Evolutionary conservation across 2,797 vertebrate species (phyloP).

Genomic region (Monodelphis domestica): DNA sequence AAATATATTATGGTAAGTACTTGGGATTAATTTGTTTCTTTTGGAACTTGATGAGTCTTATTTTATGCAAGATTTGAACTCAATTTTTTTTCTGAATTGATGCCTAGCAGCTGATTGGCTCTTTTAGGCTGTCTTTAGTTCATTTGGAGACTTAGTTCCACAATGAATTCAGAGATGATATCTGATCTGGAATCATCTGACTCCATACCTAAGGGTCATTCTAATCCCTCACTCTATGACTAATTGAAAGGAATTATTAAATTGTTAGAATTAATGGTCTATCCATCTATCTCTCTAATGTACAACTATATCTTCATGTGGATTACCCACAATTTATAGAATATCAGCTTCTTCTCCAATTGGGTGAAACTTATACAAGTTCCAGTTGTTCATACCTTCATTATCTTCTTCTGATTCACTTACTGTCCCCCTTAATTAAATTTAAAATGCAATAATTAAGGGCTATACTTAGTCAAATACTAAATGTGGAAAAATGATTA

Average conservation of each 20-base stretch:
- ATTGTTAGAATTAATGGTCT: not conserved
- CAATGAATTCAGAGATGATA: not conserved
- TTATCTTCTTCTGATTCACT: not conserved
- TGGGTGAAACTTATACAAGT: not conserved
- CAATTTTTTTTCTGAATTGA: not conserved
- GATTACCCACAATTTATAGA: not conserved
- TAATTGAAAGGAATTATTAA: not conserved
- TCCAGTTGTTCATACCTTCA: not conserved
- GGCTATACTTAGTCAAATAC: not conserved
- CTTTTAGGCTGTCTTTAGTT: not conserved
- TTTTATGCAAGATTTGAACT: too few species aligned
- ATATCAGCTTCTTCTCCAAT: not conserved
- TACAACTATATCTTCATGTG: not conserved
- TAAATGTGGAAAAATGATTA: not conserved
- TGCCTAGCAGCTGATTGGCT: not conserved
- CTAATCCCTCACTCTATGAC: not conserved
- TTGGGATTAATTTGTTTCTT: too few species aligned
- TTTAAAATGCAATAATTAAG: not conserved
- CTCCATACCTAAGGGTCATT: not conserved
- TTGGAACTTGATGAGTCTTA: too few species aligned
- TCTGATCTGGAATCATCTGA: not conserved
- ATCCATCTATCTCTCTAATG: not conserved
- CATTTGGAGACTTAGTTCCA: not conserved
- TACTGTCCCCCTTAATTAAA: slow-evolving; percentile 2
- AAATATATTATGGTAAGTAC: too few species aligned